These are phyloP conservation scores for Dynastes grantii DNA, from an alignment of 2,888 invertebrate genomes.

Conservation along the genomic window DNA sequence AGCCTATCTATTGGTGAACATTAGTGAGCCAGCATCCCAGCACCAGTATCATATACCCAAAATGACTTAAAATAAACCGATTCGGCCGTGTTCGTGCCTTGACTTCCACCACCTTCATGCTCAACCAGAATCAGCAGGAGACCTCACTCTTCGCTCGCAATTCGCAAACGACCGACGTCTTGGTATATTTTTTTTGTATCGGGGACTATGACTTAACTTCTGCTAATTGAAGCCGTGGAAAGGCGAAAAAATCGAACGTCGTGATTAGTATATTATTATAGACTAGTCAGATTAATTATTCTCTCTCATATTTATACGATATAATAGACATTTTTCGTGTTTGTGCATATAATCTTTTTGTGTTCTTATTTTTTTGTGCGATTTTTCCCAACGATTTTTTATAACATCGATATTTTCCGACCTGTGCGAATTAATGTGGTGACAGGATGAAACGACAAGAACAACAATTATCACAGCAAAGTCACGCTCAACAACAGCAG, in stretches of 20 bases:
- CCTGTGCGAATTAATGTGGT: constrained; percentile 67
- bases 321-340: constrained; percentile 61
- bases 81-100: constrained; percentile 57
- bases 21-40: constrained; percentile 44
- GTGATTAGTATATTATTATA: constrained; percentile 58
- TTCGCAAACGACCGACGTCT: constrained; percentile 96
- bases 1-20: constrained; percentile 34
- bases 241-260: constrained; percentile 64
- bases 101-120: constrained; percentile 59
- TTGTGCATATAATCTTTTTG: constrained; percentile 58
- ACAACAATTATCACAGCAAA: constrained; percentile 61
- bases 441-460: constrained; percentile 85
- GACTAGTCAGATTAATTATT: constrained; percentile 59
- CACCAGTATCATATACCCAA: constrained; percentile 57
- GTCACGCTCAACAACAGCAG: constrained; percentile 72
- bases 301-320: constrained; percentile 44
- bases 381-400: constrained; percentile 61
- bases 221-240: constrained; percentile 76
- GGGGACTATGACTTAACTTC: constrained; percentile 86
- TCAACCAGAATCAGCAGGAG: constrained; percentile 64
- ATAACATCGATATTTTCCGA: constrained; percentile 58
- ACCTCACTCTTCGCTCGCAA: constrained; percentile 88
- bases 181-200: constrained; percentile 77
- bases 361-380: constrained; percentile 57
- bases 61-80: constrained; percentile 65